These are phyloP conservation scores for Chaetogeoica ovagalla DNA, from an alignment of 2,888 invertebrate species.

Conservation along the genomic window DNA sequence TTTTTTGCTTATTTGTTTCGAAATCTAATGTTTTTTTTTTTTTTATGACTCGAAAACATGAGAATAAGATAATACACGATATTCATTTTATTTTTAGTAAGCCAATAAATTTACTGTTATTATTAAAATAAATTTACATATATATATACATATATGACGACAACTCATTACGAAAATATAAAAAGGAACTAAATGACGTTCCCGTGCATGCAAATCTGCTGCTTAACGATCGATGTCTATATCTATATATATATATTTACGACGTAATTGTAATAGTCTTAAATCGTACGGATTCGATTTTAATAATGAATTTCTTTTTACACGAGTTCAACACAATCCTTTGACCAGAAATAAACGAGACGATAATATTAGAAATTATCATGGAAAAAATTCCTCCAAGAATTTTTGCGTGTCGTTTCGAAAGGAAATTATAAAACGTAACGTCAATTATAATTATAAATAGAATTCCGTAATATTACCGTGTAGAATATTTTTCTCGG, in stretches of 20 bases:
- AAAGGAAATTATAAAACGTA: no score
- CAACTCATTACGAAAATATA: background rate
- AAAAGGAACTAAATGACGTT: conserved; percentile 58
- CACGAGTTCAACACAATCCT: no score
- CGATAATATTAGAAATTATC: no score
- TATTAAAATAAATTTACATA: background rate
- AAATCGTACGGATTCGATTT: background rate
- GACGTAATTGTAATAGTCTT: background rate
- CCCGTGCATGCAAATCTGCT: conserved; percentile 54
- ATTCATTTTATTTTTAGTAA: background rate
- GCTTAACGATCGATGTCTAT: conserved; percentile 16
- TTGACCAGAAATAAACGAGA: no score
- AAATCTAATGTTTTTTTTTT: conserved; percentile 17
- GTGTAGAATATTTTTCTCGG: no score
- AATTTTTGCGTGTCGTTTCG: no score
- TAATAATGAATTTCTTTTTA: no score
- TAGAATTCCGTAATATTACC: no score
- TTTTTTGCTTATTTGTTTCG: conserved; percentile 36
- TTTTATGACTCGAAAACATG: background rate
- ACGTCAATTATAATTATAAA: no score
- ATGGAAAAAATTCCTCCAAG: no score
- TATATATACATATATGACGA: background rate
- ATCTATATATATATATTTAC: background rate
- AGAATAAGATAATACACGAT: background rate
- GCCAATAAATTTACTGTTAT: conserved; percentile 25